These are phyloP conservation scores for Psococerastis gibbosa DNA, from an alignment of 2,888 invertebrate species.

Conservation along the genomic window DNA sequence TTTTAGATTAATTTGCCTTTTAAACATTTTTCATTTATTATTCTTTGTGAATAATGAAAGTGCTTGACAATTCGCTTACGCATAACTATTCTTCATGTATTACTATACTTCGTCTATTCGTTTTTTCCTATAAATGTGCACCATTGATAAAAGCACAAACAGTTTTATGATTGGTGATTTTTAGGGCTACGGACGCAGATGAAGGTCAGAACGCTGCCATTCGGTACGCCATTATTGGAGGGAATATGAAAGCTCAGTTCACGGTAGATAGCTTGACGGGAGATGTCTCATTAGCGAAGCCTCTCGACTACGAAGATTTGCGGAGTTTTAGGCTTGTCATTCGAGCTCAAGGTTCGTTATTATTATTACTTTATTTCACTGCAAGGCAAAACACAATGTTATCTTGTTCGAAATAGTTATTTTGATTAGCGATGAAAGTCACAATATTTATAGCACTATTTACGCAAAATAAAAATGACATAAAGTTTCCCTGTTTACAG, in stretches of 20 bases:
- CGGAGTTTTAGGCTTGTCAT: constrained; percentile 75
- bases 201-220: constrained; percentile 83
- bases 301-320: constrained; percentile 75
- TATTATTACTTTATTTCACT: constrained; percentile 4
- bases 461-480: background rate
- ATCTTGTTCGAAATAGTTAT: background rate
- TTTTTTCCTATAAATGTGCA: too few species aligned
- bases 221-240: constrained; percentile 86
- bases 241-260: constrained; percentile 85
- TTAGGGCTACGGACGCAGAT: constrained; percentile 78
- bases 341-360: constrained; percentile 55
- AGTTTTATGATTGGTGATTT: too few species aligned
- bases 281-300: constrained; percentile 69
- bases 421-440: background rate
- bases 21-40: too few species aligned
- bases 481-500: too few species aligned
- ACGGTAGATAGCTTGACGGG: constrained; percentile 87
- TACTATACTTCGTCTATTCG: constrained; percentile 18
- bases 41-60: too few species aligned
- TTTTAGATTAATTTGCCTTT: constrained; percentile 17
- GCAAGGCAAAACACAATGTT: too few species aligned
- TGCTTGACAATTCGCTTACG: too few species aligned
- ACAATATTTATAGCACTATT: constrained; percentile 7
- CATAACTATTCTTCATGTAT: constrained; percentile 23
- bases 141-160: constrained; percentile 20